Percentiles rank a stretch among this genome's conserved stretches.
phyloP scores from a whole-genome alignment of 1,140 invertebrate species.

The Caenorhabditis remanei region DNA sequence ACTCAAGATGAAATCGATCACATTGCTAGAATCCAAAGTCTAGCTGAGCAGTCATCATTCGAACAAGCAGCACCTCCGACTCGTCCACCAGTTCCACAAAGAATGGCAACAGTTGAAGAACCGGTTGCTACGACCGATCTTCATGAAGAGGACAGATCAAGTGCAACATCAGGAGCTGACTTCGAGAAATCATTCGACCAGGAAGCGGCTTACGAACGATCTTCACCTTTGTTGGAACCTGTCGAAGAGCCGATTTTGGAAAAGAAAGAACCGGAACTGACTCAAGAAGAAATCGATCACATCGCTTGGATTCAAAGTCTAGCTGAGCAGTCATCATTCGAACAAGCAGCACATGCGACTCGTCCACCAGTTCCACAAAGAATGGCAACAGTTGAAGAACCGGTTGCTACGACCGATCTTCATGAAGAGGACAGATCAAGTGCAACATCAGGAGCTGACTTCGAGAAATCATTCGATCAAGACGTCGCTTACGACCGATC shows the following conservation, averaged over 20 bases:
- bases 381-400: background rate
- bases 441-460: slow-evolving; percentile 33
- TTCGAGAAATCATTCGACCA: no score
- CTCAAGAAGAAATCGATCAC: slow-evolving; percentile 1
- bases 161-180: no score
- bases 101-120: no score
- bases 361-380: background rate
- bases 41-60: no score
- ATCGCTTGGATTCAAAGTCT: background rate
- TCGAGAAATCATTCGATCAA: background rate
- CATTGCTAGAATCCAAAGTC: no score
- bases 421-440: background rate
- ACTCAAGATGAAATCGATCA: no score
- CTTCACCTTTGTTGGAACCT: no score
- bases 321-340: background rate
- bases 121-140: no score
- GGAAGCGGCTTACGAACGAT: no score
- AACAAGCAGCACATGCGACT: background rate
- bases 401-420: background rate
- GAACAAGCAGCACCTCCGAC: no score
- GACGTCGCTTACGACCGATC: slow-evolving; percentile 40
- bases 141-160: no score
- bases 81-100: no score
- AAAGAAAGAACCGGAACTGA: background rate
- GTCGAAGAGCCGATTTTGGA: background rate